A percentile compares a stretch with the other conserved stretches of the same genome.
Conservation (phyloP, 2,113 vertebrate genomes). For the Peromyscus californicus region DNA sequence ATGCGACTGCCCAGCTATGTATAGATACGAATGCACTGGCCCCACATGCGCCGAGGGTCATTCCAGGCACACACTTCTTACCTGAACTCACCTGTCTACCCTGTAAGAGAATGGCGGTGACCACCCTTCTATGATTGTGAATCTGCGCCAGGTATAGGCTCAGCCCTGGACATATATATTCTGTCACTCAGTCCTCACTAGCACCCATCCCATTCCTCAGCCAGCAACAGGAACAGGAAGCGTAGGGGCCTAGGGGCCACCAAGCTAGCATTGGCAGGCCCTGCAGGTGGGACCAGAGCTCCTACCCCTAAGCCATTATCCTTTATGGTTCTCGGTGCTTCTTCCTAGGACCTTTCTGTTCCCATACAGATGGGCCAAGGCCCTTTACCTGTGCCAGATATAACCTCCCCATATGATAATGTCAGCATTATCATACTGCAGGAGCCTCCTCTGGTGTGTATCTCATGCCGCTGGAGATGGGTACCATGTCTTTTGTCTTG, state of each 20-base stretch:
- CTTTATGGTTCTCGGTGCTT: neutral
- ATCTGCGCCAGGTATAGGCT: neutral
- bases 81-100: neutral
- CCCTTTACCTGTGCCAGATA: neutral
- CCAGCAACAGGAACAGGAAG: neutral
- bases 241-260: neutral
- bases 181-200: neutral
- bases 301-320: too few species aligned
- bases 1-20: neutral
- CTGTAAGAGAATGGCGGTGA: neutral
- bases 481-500: neutral
- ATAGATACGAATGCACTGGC: neutral
- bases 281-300: neutral
- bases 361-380: neutral
- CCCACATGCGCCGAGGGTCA: rapidly evolving
- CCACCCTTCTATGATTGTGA: neutral
- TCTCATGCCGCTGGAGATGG: neutral
- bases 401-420: neutral
- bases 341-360: neutral
- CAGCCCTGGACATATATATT: neutral
- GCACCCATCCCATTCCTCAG: too few species aligned
- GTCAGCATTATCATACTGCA: too few species aligned
- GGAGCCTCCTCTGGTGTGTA: neutral
- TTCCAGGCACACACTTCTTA: neutral
- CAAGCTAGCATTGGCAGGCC: rapidly evolving